A percentile compares a stretch with the other conserved stretches of the same genome.
These are phyloP conservation scores for Gymnorhina tibicen DNA, from an alignment of 2,113 vertebrate genomes.

Conservation along the genomic window DNA sequence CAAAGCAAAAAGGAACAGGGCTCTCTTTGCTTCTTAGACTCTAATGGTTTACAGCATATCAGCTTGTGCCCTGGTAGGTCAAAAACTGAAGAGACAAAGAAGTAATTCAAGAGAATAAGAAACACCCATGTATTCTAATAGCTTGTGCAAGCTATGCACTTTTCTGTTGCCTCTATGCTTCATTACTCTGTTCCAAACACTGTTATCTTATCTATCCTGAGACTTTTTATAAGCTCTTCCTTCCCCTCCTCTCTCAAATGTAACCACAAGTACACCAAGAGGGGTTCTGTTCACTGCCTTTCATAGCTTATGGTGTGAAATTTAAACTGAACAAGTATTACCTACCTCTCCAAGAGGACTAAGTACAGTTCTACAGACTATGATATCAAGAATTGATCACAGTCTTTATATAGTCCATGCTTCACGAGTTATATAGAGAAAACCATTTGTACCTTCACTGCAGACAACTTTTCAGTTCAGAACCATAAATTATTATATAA, in stretches of 20 bases:
- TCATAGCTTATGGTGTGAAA: not conserved
- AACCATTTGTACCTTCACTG: too few species aligned
- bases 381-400: not conserved
- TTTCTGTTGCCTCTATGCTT: not conserved
- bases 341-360: not conserved
- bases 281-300: not conserved
- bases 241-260: not conserved
- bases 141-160: not conserved
- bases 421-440: too few species aligned
- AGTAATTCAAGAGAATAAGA: not conserved
- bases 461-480: too few species aligned
- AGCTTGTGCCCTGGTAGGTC: not conserved
- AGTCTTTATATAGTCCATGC: too few species aligned
- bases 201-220: not conserved
- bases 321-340: not conserved
- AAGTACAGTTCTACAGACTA: not conserved
- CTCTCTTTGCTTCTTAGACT: not conserved
- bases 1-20: not conserved
- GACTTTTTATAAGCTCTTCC: not conserved
- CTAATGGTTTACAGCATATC: not conserved
- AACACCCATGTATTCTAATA: not conserved
- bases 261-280: not conserved
- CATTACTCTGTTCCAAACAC: not conserved
- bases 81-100: not conserved
- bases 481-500: too few species aligned